phyloP scores from a whole-genome alignment of 2,113 vertebrate species.

The Bagarius yarrelli region DNA sequence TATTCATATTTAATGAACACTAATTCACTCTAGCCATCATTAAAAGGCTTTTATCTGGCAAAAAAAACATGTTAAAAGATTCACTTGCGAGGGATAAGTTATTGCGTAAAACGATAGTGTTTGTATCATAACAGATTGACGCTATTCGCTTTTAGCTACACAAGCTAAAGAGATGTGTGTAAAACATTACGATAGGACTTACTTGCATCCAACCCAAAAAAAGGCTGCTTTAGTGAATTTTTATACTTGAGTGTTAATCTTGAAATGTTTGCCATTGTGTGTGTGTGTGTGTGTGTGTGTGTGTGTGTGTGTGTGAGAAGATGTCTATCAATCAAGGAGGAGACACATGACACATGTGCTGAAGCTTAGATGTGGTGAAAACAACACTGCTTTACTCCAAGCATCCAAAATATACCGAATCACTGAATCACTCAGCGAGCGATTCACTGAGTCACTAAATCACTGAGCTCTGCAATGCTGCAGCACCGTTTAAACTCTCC shows the following conservation, averaged over 20 bases:
- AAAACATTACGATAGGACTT: too few relatives aligned
- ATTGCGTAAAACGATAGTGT: neutral
- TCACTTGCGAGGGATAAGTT: neutral
- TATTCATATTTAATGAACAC: conserved; percentile 34
- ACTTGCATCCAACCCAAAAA: too few relatives aligned
- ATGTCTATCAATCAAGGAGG: too few relatives aligned
- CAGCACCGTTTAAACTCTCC: neutral
- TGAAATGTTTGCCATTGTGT: neutral
- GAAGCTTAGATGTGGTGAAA: neutral
- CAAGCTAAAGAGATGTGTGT: neutral
- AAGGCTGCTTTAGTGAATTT: too few relatives aligned
- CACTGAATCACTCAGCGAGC: neutral
- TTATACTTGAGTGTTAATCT: neutral
- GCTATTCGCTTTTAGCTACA: neutral
- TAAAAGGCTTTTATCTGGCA: conserved; percentile 29
- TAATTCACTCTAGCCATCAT: conserved; percentile 2
- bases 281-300: neutral
- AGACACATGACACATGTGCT: neutral
- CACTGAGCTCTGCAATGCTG: conserved; percentile 5
- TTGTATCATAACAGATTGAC: neutral
- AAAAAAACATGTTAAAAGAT: neutral
- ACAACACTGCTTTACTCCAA: neutral
- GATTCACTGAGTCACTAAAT: neutral
- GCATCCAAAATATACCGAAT: neutral
- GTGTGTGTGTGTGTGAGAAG: conserved; percentile 1